A percentile compares a stretch with the other conserved stretches of the same genome.
phyloP scores from a whole-genome alignment of 2,888 invertebrate species.

The Clepsis dumicolana region DNA sequence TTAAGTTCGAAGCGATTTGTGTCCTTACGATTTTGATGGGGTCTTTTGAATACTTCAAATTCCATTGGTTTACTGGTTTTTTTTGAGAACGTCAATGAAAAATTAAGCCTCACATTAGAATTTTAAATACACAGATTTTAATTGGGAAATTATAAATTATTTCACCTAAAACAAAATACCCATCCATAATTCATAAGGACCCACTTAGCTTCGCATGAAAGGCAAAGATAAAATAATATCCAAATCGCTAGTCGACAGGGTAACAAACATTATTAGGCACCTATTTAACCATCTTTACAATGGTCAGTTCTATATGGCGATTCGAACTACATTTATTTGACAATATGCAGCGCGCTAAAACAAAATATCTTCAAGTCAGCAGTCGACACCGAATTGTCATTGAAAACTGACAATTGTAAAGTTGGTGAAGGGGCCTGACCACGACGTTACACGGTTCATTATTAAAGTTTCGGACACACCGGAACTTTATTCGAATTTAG shows the following conservation, averaged over 20 bases:
- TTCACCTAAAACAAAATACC: not conserved
- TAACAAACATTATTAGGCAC: too few relatives aligned
- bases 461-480: not conserved
- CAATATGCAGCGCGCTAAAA: too few relatives aligned
- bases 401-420: too few relatives aligned
- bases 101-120: not conserved
- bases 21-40: slow-evolving; percentile 55
- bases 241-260: slow-evolving; percentile 6
- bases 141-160: not conserved
- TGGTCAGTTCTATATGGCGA: too few relatives aligned
- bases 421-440: too few relatives aligned
- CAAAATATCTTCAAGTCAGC: too few relatives aligned
- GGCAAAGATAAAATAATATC: slow-evolving; percentile 20
- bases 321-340: too few relatives aligned
- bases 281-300: too few relatives aligned
- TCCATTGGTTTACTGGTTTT: not conserved
- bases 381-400: too few relatives aligned
- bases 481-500: not conserved
- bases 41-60: slow-evolving; percentile 19
- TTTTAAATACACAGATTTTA: too few relatives aligned
- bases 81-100: not conserved
- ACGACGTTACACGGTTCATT: too few relatives aligned
- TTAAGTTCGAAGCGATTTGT: slow-evolving; percentile 55
- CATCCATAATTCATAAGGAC: not conserved
- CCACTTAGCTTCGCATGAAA: slow-evolving; percentile 25